Conservation (phyloP, 2,888 invertebrate genomes). For the Polymixis flavicincta region DNA sequence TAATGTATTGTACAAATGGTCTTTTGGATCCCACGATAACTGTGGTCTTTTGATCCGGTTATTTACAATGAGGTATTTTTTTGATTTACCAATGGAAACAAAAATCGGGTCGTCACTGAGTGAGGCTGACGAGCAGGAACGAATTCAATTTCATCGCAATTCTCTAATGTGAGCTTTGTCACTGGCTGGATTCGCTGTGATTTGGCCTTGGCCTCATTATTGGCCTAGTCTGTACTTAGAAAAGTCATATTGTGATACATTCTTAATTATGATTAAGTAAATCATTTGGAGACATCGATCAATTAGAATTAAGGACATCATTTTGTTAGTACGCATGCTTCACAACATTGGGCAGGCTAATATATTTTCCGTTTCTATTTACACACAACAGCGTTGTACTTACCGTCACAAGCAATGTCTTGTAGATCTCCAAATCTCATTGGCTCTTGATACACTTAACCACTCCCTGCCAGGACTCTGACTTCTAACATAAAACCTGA, state of each 20-base stretch:
- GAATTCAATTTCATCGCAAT: not conserved
- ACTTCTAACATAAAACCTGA: not conserved
- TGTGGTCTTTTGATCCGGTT: constrained; percentile 46
- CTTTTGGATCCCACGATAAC: constrained; percentile 44
- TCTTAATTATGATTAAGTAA: no score
- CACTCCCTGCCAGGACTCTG: no score
- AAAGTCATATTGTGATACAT: not conserved
- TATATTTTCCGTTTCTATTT: not conserved
- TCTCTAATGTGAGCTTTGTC: not conserved
- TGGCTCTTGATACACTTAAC: not conserved
- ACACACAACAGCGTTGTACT: not conserved
- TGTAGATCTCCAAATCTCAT: not conserved
- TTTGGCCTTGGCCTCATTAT: not conserved
- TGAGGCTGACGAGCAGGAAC: not conserved
- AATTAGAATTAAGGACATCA: constrained; percentile 1
- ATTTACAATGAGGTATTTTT: constrained; percentile 19
- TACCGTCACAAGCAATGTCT: not conserved
- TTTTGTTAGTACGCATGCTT: constrained; percentile 11
- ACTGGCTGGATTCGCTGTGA: not conserved
- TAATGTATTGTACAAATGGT: constrained; percentile 47
- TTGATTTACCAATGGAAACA: not conserved
- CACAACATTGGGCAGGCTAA: not conserved
- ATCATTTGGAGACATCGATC: not conserved
- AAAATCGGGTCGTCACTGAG: not conserved
- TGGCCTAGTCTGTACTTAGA: not conserved